Percentiles rank a stretch among this genome's conserved stretches.
Conservation (phyloP, 2,797 vertebrate genomes). For the Lutjanus argentimaculatus region DNA sequence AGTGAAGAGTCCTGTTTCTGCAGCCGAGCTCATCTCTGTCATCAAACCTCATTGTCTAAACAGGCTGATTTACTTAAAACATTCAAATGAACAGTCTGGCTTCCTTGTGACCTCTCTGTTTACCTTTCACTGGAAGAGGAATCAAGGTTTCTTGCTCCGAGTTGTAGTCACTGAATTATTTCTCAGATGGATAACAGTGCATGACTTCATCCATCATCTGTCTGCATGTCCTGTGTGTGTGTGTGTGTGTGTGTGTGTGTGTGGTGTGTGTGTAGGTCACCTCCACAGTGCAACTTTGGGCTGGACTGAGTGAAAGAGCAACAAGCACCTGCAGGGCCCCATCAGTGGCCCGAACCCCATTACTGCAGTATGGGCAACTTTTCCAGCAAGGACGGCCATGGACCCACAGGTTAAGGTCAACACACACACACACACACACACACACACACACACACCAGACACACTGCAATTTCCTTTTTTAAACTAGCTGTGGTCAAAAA, state of each 20-base stretch:
- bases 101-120: neutral
- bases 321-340: constrained; percentile 67
- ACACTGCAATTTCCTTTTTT: neutral
- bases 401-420: constrained; percentile 80
- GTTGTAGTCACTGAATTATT: neutral
- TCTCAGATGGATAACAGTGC: constrained; percentile 19
- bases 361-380: constrained; percentile 86
- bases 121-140: neutral
- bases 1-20: neutral
- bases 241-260: constrained; percentile 33
- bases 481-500: constrained; percentile 2
- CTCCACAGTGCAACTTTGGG: constrained; percentile 43
- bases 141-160: neutral
- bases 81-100: constrained; percentile 19
- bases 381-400: constrained; percentile 84
- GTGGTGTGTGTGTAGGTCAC: constrained; percentile 59
- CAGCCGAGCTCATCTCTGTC: constrained; percentile 3
- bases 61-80: constrained; percentile 7
- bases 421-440: constrained; percentile 13
- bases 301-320: constrained; percentile 50
- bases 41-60: constrained; percentile 18
- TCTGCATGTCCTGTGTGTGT: constrained; percentile 34
- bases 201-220: constrained; percentile 45
- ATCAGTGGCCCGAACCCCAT: constrained; percentile 45
- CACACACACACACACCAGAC: neutral